Evolutionary conservation across 2,797 vertebrate genomes (phyloP).

Genomic region (Ataeniobius toweri): DNA sequence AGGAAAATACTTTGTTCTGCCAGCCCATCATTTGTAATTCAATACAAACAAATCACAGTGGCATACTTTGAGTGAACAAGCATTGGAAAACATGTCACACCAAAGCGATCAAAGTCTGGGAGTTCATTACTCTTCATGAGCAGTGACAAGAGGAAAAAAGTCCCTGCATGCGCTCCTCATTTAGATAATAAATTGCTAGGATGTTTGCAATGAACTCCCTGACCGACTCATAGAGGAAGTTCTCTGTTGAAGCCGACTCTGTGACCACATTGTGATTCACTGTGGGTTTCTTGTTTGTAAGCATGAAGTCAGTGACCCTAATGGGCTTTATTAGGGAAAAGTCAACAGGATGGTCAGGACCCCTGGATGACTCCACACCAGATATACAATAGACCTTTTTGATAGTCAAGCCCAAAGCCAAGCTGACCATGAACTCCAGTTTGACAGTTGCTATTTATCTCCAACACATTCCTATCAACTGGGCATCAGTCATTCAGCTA

Average conservation of each 20-base stretch:
- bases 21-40: constrained; percentile 42
- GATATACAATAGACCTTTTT: constrained; percentile 72
- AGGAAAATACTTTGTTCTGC: constrained; percentile 17
- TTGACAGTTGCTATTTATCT: constrained; percentile 61
- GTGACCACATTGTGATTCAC: constrained; percentile 41
- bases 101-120: constrained; percentile 14
- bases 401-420: constrained; percentile 48
- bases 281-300: constrained; percentile 70
- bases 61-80: constrained; percentile 34
- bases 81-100: constrained; percentile 34
- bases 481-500: constrained; percentile 63
- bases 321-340: constrained; percentile 69
- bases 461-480: constrained; percentile 61
- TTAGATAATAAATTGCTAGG: constrained; percentile 17
- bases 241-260: constrained; percentile 10
- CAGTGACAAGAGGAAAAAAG: constrained; percentile 19
- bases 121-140: constrained; percentile 14
- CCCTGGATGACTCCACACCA: constrained; percentile 63
- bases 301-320: constrained; percentile 41
- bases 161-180: background rate
- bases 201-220: constrained; percentile 34
- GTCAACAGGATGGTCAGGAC: constrained; percentile 72
- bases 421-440: constrained; percentile 59
- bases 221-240: constrained; percentile 30
- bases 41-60: constrained; percentile 45